These are phyloP conservation scores for Gymnodraco acuticeps DNA, from an alignment of 2,797 vertebrate species.

Conservation along the genomic window DNA sequence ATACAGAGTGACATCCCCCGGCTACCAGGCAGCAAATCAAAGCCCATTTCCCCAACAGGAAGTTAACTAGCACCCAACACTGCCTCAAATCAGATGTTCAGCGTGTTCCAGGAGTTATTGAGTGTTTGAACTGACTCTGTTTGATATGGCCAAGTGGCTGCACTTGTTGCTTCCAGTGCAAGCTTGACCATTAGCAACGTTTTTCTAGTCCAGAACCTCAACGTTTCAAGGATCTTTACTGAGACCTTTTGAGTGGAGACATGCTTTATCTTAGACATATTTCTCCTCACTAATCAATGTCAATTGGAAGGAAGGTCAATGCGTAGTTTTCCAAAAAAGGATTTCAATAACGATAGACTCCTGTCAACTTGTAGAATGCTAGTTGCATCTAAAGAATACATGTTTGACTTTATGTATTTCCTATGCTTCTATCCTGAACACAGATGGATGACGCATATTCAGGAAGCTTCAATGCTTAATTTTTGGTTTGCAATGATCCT, in stretches of 20 bases:
- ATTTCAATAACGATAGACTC: background rate
- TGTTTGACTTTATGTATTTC: background rate
- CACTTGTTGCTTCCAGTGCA: conserved; percentile 28
- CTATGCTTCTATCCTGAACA: background rate
- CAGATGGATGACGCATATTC: background rate
- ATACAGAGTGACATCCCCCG: conserved; percentile 68
- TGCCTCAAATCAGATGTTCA: conserved; percentile 57
- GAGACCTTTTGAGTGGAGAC: background rate
- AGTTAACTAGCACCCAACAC: conserved; percentile 68
- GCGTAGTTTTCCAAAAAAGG: background rate
- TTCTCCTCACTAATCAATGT: background rate
- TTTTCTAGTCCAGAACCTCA: background rate
- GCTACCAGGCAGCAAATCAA: conserved; percentile 76
- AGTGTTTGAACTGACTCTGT: conserved; percentile 36
- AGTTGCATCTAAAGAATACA: background rate
- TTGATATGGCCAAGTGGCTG: background rate
- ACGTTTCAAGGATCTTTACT: background rate
- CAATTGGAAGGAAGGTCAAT: background rate
- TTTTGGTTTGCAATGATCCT: background rate
- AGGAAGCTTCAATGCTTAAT: background rate
- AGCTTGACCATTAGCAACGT: background rate
- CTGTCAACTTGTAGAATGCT: background rate
- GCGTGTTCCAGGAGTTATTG: conserved; percentile 38
- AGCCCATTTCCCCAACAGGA: conserved; percentile 73
- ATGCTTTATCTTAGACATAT: background rate